Evolutionary conservation across 2,113 vertebrate species (phyloP).

Genomic region (Phalacrocorax aristotelis): DNA sequence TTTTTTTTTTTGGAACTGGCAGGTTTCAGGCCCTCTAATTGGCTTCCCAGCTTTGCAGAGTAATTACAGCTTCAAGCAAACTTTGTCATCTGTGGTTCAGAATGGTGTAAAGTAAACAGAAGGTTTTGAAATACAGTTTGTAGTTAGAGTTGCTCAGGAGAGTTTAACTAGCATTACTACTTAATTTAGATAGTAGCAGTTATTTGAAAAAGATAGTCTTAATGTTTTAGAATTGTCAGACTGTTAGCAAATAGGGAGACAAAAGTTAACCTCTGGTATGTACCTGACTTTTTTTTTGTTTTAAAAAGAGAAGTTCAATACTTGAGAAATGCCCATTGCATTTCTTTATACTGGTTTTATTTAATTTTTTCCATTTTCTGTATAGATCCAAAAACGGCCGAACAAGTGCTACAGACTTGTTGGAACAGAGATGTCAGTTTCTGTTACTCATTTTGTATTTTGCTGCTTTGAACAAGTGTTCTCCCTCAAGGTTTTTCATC

Average conservation of each 20-base stretch:
- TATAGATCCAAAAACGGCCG: background rate
- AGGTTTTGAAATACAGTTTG: slow-evolving; percentile 74
- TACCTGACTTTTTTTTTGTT: background rate
- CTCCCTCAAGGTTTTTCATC: background rate
- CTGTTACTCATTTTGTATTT: background rate
- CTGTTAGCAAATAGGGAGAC: background rate
- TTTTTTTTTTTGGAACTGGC: slow-evolving; percentile 55
- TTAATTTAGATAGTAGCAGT: slow-evolving; percentile 40
- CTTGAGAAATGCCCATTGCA: background rate
- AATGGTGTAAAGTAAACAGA: slow-evolving; percentile 80
- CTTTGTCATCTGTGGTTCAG: slow-evolving; percentile 79
- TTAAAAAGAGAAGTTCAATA: background rate
- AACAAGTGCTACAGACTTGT: background rate
- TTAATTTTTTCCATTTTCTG: background rate
- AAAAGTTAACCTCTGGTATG: background rate
- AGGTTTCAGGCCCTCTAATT: slow-evolving; percentile 77
- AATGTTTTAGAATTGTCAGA: background rate
- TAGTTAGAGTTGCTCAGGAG: slow-evolving; percentile 70
- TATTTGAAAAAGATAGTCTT: slow-evolving; percentile 14
- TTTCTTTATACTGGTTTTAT: background rate
- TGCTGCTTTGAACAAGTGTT: background rate
- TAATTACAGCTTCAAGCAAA: slow-evolving; percentile 78
- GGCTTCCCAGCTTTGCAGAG: slow-evolving; percentile 75
- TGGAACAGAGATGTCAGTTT: background rate
- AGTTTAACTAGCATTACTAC: slow-evolving; percentile 56